Conservation (phyloP, 2,113 vertebrate genomes). For the Zootoca vivipara region DNA sequence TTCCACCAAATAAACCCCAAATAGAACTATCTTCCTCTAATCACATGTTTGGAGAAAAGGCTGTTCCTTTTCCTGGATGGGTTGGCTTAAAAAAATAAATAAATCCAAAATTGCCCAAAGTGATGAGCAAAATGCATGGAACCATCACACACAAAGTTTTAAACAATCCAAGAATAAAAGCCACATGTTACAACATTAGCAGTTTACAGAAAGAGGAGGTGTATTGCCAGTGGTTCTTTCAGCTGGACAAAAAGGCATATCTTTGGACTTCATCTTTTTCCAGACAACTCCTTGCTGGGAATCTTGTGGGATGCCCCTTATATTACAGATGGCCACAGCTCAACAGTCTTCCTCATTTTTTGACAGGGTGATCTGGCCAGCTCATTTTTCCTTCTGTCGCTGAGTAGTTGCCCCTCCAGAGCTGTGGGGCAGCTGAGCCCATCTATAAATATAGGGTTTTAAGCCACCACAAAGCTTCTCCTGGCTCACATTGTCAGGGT, state of each 20-base stretch:
- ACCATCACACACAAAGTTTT: not conserved
- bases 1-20: not conserved
- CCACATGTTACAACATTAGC: not conserved
- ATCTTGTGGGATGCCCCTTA: too few relatives aligned
- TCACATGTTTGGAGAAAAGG: not conserved
- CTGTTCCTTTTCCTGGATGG: not conserved
- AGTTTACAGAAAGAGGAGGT: not conserved
- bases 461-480: slow-evolving; percentile 55
- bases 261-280: not conserved
- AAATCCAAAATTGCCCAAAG: not conserved
- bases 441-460: slow-evolving; percentile 13
- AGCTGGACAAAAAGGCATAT: not conserved
- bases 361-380: too few relatives aligned
- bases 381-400: not conserved
- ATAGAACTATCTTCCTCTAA: not conserved
- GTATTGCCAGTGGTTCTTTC: not conserved
- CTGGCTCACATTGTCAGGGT: slow-evolving; percentile 65
- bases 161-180: not conserved
- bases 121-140: not conserved
- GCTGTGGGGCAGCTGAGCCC: not conserved
- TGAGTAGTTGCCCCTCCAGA: not conserved
- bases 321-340: too few relatives aligned
- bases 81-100: not conserved
- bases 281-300: not conserved
- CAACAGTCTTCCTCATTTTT: not conserved